Base-by-base conservation (phyloP, 2,797 vertebrate species). In the Mustela erminea region DNA sequence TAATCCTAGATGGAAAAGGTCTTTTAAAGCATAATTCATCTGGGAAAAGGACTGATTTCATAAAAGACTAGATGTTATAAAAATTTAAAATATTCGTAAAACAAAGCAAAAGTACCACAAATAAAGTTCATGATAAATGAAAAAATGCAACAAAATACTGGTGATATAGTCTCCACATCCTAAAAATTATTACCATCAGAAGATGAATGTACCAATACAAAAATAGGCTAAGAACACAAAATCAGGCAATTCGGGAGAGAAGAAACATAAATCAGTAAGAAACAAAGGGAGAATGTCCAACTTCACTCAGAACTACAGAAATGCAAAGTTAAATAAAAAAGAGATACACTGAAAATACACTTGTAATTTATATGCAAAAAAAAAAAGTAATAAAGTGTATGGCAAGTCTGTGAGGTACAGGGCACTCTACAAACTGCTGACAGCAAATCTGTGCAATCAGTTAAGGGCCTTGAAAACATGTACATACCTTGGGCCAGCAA, bases 41-140 rank as follows among this genome's bases (percentile, higher is more conserved):
- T 93, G 62, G 12, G 17, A 92, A 95, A 96, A 94, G 74, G 32
- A 95, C 12, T 58, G 20, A 91, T 21, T 70, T 85, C 10, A 49
- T 52, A 78, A 68, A 70, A 94, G 13, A 78, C 0, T 72, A 8
- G 15, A 88, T 4, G 75, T 84, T 20, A 58, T 64, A 75, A 84
- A 94, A 94, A 54, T 66, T 86, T 94, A 64, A 88, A 75, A 70
- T 29, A 82, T 25, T 62, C 25, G 18, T 83, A 90, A 92, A 32
- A 87, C 6, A 90, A 94, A 96, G 84, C 11, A 84, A 90, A 96
- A 46, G 17, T 7, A 56, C 20, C n/a, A 29, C 25, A 58, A 75
- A 78, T 41, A 29, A 93, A 77, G 25, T 92, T 95, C 21, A 94
- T 75, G n/a, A 88, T 32, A 93, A 89, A 83, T 77, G 18, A 85